Evolutionary conservation across 2,113 vertebrate species (phyloP).

Genomic region (Cepphus grylle): DNA sequence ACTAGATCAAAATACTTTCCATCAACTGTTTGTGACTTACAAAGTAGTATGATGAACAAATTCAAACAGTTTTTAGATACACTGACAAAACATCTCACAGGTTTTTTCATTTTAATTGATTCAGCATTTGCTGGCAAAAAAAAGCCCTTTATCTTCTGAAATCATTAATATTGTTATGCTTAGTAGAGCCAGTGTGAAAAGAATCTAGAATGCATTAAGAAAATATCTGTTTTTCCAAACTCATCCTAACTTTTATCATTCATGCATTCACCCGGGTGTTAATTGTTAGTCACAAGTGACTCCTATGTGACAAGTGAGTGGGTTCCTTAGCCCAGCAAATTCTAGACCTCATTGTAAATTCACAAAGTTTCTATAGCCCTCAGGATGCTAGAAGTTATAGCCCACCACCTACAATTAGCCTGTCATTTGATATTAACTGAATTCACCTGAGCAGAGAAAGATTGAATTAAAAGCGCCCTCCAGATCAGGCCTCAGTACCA

Average conservation of each 20-base stretch:
- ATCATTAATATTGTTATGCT: background rate
- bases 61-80: background rate
- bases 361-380: background rate
- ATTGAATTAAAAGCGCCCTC: background rate
- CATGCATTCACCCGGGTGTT: background rate
- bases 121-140: background rate
- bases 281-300: background rate
- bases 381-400: background rate
- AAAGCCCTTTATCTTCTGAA: background rate
- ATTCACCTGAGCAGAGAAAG: too few relatives aligned
- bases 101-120: background rate
- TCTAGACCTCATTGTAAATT: background rate
- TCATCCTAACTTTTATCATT: too few relatives aligned
- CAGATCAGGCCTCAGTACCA: background rate
- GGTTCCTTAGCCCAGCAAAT: background rate
- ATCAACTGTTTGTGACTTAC: background rate
- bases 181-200: background rate
- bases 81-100: background rate
- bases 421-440: background rate
- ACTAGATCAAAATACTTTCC: background rate
- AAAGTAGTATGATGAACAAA: background rate
- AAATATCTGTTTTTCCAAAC: background rate
- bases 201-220: background rate
- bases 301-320: background rate
- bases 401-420: background rate